These are phyloP conservation scores for Leptinotarsa rubiginosa DNA, from an alignment of 2,888 invertebrate genomes.

Conservation along the genomic window DNA sequence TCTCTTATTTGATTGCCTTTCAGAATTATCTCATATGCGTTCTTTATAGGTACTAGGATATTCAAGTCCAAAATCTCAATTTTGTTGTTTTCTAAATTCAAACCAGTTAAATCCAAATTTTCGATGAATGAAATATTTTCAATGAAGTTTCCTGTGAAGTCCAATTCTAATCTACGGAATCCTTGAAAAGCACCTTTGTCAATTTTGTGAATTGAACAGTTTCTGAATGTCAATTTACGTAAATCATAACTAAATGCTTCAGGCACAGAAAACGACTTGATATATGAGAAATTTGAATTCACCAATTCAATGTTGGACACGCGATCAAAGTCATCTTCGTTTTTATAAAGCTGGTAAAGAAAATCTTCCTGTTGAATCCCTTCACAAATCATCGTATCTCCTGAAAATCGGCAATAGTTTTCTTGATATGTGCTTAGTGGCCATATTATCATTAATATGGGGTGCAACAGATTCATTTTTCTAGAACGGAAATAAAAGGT, in stretches of 20 bases:
- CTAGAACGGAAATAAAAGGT: background rate
- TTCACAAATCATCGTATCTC: background rate
- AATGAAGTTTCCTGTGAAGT: background rate
- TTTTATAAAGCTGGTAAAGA: slow-evolving; percentile 3
- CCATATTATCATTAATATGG: background rate
- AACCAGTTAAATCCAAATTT: background rate
- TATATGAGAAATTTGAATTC: slow-evolving; percentile 6
- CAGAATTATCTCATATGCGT: background rate
- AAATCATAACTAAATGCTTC: background rate
- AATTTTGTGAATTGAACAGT: background rate
- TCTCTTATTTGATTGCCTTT: background rate
- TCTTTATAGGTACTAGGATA: background rate
- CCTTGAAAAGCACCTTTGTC: slow-evolving; percentile 1
- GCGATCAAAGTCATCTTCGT: background rate
- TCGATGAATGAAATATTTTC: slow-evolving; percentile 10
- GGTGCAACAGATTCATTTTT: slow-evolving; percentile 5
- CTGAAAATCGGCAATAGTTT: background rate
- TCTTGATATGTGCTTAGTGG: background rate
- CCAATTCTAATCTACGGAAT: background rate
- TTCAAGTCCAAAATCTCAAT: slow-evolving; percentile 2
- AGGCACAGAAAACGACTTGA: background rate
- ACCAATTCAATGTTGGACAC: slow-evolving; percentile 3
- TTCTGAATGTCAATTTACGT: background rate
- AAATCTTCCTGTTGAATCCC: slow-evolving; percentile 17
- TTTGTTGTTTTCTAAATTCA: slow-evolving; percentile 10